Evolutionary conservation across 2,797 vertebrate species (phyloP).

Genomic region (Pipistrellus kuhlii): DNA sequence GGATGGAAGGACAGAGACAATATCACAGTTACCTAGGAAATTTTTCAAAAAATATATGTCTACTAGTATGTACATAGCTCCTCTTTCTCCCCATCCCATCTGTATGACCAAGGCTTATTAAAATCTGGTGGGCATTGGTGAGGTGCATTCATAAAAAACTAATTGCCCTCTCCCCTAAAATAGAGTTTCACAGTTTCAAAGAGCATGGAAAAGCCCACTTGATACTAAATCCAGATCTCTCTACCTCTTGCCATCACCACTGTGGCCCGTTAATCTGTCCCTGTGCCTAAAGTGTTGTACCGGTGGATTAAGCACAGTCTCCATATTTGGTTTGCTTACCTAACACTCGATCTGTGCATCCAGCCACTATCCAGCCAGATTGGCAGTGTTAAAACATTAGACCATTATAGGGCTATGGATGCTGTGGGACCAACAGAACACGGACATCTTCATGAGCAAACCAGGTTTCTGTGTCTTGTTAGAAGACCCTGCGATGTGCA

Average conservation of each 20-base stretch:
- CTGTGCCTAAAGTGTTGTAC: background rate
- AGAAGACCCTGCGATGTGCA: background rate
- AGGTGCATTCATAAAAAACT: background rate
- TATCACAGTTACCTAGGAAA: background rate
- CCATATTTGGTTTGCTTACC: background rate
- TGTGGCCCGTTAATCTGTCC: background rate
- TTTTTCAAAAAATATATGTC: background rate
- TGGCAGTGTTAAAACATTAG: background rate
- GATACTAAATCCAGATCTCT: background rate
- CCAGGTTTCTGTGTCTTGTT: background rate
- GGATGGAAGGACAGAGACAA: background rate
- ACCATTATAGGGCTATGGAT: background rate
- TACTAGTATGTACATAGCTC: background rate
- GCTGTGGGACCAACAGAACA: background rate
- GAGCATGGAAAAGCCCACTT: background rate
- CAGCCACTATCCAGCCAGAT: background rate
- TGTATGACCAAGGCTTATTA: background rate
- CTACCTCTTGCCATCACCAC: background rate
- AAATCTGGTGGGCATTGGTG: background rate
- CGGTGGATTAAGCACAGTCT: background rate
- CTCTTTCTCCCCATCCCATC: background rate
- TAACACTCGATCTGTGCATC: background rate
- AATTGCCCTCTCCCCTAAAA: background rate
- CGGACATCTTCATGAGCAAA: background rate
- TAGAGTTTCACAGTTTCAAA: background rate